A percentile compares a stretch with the other conserved stretches of the same genome.
Evolutionary conservation across 2,113 vertebrate species (phyloP).

Genomic region (Anhinga rufa): DNA sequence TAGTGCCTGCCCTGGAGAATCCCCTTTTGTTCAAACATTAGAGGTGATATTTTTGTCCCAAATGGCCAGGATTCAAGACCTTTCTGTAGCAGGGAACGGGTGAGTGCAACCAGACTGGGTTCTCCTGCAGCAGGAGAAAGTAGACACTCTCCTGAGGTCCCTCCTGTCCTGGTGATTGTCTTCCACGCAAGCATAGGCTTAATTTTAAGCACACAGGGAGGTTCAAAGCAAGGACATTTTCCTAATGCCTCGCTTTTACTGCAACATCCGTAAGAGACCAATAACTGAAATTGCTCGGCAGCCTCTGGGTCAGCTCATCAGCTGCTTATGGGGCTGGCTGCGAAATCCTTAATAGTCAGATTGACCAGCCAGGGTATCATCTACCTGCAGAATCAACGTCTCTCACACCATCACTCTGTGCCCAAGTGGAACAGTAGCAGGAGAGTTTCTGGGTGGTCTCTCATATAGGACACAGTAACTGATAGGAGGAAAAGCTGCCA

Average conservation of each 20-base stretch:
- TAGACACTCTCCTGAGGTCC: not conserved
- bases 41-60: not conserved
- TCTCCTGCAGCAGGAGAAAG: not conserved
- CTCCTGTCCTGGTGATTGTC: not conserved
- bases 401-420: fast-evolving
- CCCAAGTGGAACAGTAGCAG: not conserved
- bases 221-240: not conserved
- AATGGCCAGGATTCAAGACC: not conserved
- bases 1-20: not conserved
- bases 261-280: not conserved
- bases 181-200: not conserved
- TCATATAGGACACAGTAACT: not conserved
- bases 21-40: not conserved
- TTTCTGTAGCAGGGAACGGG: not conserved
- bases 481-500: not conserved
- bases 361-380: not conserved
- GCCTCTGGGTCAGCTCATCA: not conserved
- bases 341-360: not conserved
- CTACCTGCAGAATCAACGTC: not conserved
- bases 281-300: not conserved
- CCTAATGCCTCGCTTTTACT: not conserved
- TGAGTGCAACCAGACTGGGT: not conserved
- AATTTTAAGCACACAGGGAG: not conserved
- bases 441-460: slow-evolving; percentile 10
- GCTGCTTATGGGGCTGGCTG: not conserved